Conservation (phyloP, 2,888 invertebrate genomes). For the Lithophane socia region DNA sequence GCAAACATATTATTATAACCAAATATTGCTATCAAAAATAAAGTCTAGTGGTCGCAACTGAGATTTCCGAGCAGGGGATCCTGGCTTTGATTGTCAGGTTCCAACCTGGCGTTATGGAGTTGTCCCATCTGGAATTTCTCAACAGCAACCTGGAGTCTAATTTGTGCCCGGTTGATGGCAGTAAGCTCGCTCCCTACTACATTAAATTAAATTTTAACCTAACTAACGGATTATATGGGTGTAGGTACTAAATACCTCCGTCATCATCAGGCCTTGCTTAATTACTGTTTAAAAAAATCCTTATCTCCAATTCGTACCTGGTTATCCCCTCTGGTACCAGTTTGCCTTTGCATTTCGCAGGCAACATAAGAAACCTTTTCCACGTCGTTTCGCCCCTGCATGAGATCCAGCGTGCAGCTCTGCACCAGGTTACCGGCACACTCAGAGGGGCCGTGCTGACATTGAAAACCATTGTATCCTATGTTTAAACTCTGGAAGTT, state of each 20-base stretch:
- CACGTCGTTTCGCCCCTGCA: conserved; percentile 73
- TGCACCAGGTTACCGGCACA: conserved; percentile 92
- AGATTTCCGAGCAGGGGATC: not conserved
- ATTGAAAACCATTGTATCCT: conserved; percentile 86
- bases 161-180: not conserved
- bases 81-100: not conserved
- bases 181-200: too few relatives aligned
- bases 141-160: not conserved
- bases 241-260: not conserved
- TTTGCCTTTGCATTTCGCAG: conserved; percentile 88
- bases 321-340: conserved; percentile 78
- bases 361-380: conserved; percentile 85
- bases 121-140: not conserved
- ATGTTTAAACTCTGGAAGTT: conserved; percentile 79
- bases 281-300: not conserved
- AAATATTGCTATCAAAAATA: not conserved
- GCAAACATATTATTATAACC: not conserved
- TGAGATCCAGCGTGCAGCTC: conserved; percentile 89
- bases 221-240: not conserved
- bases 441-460: conserved; percentile 92
- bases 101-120: not conserved
- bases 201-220: not conserved
- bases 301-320: conserved; percentile 64
- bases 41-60: not conserved
- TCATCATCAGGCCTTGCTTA: not conserved